Evolutionary conservation across 92 coral and sea anemone genomes (phyloP), one percentile per base, ranked within the genome.

Genomic region (Hydrozoanthus gracilis): DNA sequence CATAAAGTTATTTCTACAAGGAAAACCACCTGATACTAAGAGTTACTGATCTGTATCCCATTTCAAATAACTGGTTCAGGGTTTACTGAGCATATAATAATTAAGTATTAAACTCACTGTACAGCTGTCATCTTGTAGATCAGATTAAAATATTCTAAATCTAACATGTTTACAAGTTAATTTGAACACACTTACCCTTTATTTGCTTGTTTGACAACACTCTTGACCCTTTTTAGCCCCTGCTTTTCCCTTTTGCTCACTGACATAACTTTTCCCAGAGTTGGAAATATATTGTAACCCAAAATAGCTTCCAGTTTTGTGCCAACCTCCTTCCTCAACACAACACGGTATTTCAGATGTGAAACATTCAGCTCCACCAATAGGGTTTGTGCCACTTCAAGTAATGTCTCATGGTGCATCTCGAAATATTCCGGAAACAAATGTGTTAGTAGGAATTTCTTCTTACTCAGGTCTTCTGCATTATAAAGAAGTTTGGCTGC

Each of bases 271-370:
- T 65, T 79, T 9, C 84, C 55, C 54, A 79, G 14, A n/a, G 84
- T 12, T 79, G 84, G 84, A 79, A 79, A 79, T 46, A 79, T 46
- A 58, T 79, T 79, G 70, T 79, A 79, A 17, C 84, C 84, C 39
- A 79, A 27, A 65, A 79, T 45, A 61, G 72, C 44, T 44, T 79
- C 51, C 56, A 79, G n/a, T 14, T 79, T 79, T 48, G 71, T 14
- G 60, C 84, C 84, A 79, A 79, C n/a, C n/a, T 79, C 84, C 50
- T 79, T 79, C 71, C 84, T 79, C 51, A 78, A 61, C 45, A 61
- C 50, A 15, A 44, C 55, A 58, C 69, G 17, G 48, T 78, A 78
- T 66, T 78, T 78, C 11, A 61, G 16, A 16, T 78, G 83, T 6
- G 83, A 58, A 58, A 78, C 8, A 13, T 78, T 47, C 7, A 78